Evolutionary conservation across 2,113 vertebrate genomes (phyloP).

Genomic region (Ceratotherium simum): DNA sequence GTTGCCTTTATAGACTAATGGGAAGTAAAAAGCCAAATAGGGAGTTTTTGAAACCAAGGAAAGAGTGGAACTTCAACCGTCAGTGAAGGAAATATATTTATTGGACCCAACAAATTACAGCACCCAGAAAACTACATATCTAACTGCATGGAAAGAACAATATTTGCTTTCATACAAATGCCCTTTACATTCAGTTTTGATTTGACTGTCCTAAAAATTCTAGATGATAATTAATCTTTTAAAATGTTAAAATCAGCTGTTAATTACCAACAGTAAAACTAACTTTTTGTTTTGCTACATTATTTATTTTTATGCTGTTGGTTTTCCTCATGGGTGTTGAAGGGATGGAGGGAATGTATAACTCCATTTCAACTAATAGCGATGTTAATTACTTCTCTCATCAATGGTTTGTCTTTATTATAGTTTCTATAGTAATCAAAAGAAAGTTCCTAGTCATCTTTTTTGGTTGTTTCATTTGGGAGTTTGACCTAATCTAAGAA

Average conservation of each 20-base stretch:
- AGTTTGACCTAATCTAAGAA: conserved; percentile 36
- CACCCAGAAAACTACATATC: not conserved
- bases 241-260: conserved; percentile 49
- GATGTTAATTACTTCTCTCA: conserved; percentile 45
- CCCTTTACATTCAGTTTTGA: conserved; percentile 18
- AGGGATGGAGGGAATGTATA: not conserved
- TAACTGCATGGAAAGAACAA: not conserved
- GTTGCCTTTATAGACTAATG: conserved; percentile 57
- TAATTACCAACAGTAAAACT: conserved; percentile 37
- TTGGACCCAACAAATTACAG: not conserved
- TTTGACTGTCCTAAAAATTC: conserved; percentile 33
- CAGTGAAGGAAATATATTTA: conserved; percentile 36
- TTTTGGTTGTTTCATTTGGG: conserved; percentile 35
- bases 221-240: conserved; percentile 42
- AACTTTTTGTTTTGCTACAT: not conserved
- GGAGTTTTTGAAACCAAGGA: conserved; percentile 43
- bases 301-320: conserved; percentile 1
- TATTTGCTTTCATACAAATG: conserved; percentile 47
- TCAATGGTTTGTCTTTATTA: not conserved
- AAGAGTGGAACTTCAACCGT: conserved; percentile 11
- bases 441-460: conserved; percentile 23
- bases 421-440: conserved; percentile 40
- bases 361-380: not conserved
- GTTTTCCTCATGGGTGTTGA: conserved; percentile 3
- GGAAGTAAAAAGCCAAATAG: conserved; percentile 55